phyloP scores from a whole-genome alignment of 1,140 invertebrate species.

The Drosophila lini region DNA sequence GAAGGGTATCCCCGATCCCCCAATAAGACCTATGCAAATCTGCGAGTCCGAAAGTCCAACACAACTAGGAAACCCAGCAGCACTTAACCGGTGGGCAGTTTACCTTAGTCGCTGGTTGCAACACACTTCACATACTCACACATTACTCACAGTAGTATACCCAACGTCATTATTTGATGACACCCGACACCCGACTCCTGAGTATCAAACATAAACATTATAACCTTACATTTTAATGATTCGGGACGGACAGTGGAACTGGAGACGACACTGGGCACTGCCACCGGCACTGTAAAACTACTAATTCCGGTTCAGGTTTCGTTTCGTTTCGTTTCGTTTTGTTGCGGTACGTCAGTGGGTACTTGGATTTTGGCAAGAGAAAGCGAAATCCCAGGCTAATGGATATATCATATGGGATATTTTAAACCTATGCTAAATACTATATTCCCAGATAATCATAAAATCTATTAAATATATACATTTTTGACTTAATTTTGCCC shows the following conservation, averaged over 20 bases:
- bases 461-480: too few species aligned
- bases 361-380: slow-evolving; percentile 15
- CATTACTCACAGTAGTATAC: slow-evolving; percentile 1
- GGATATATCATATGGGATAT: neutral
- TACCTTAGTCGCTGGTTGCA: slow-evolving; percentile 14
- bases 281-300: slow-evolving; percentile 6
- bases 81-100: slow-evolving; percentile 14
- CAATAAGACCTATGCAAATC: slow-evolving; percentile 37
- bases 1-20: slow-evolving; percentile 3
- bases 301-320: slow-evolving; percentile 23
- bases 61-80: slow-evolving; percentile 49
- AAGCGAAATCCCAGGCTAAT: neutral
- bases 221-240: slow-evolving; percentile 35
- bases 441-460: too few species aligned
- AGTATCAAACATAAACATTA: slow-evolving; percentile 40
- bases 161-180: slow-evolving; percentile 46
- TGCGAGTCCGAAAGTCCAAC: slow-evolving; percentile 48
- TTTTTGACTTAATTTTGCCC: too few species aligned
- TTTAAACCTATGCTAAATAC: neutral
- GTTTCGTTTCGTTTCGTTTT: slow-evolving; percentile 9
- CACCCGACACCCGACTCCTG: slow-evolving; percentile 26
- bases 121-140: slow-evolving; percentile 14
- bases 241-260: neutral
- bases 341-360: neutral
- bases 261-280: neutral